phyloP scores from a whole-genome alignment of 2,797 vertebrate species.

The Echeneis naucrates region DNA sequence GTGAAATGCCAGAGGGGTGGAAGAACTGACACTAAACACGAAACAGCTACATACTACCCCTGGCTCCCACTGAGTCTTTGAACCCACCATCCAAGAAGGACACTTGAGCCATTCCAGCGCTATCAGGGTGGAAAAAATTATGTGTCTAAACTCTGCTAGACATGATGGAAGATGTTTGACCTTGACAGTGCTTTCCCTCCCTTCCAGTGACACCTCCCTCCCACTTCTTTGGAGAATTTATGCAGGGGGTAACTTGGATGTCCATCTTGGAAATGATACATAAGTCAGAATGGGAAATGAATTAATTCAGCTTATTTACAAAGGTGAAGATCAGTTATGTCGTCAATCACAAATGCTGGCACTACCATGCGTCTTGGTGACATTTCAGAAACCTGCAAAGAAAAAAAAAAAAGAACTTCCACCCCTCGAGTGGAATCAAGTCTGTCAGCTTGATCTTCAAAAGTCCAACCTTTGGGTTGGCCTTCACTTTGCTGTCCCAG shows the following conservation, averaged over 20 bases:
- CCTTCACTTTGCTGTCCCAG: constrained; percentile 40
- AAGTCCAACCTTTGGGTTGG: constrained; percentile 46
- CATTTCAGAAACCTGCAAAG: constrained; percentile 43
- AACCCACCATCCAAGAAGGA: constrained; percentile 34
- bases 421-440: constrained; percentile 35
- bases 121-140: constrained; percentile 21
- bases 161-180: constrained; percentile 54
- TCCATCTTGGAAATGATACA: constrained; percentile 56
- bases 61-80: constrained; percentile 15
- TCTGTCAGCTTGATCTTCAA: constrained; percentile 57
- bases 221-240: constrained; percentile 44
- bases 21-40: constrained; percentile 15
- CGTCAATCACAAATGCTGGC: constrained; percentile 47
- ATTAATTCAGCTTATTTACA: constrained; percentile 62
- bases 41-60: constrained; percentile 19
- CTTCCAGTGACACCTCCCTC: constrained; percentile 30
- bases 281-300: constrained; percentile 19
- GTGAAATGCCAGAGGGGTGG: constrained; percentile 20
- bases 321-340: constrained; percentile 12
- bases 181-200: constrained; percentile 41
- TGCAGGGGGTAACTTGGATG: constrained; percentile 44
- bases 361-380: constrained; percentile 34
- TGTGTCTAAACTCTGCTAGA: constrained; percentile 24
- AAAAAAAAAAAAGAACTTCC: neutral
- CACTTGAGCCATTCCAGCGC: constrained; percentile 30